Evolutionary conservation across 2,113 vertebrate genomes (phyloP).

Genomic region (Phasianus colchicus): DNA sequence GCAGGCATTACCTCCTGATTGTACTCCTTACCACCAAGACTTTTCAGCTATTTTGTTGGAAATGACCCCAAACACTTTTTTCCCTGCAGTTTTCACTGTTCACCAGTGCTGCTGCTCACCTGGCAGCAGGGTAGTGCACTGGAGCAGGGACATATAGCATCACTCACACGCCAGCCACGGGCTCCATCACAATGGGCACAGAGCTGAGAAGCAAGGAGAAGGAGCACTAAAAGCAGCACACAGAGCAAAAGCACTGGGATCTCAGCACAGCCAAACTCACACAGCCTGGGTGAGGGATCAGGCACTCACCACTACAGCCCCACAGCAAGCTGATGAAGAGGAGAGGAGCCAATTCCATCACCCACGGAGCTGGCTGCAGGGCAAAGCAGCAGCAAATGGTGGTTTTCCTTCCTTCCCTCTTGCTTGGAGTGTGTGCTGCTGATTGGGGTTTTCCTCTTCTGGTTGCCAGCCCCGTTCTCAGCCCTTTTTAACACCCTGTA

Average conservation of each 20-base stretch:
- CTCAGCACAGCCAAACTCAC: background rate
- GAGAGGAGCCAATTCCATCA: background rate
- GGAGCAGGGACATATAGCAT: background rate
- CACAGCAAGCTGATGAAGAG: background rate
- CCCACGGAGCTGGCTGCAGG: fast-evolving
- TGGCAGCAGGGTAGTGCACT: fast-evolving
- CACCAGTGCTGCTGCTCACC: background rate
- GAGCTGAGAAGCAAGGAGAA: background rate
- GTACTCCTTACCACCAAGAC: fast-evolving
- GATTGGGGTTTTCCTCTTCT: background rate
- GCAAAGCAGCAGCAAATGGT: background rate
- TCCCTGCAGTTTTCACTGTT: background rate
- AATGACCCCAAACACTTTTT: background rate
- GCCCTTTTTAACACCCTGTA: slow-evolving; percentile 37
- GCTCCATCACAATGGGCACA: fast-evolving
- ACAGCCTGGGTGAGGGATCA: background rate
- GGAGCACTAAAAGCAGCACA: background rate
- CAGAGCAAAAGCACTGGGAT: background rate
- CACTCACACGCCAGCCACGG: fast-evolving
- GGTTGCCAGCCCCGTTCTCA: background rate
- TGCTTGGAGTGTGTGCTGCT: fast-evolving
- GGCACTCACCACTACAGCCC: slow-evolving; percentile 46
- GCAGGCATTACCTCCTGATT: background rate
- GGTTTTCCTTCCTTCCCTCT: background rate
- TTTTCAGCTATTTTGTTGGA: background rate